Conservation (phyloP, 1,140 invertebrate genomes). For the Papilio xuthus region DNA sequence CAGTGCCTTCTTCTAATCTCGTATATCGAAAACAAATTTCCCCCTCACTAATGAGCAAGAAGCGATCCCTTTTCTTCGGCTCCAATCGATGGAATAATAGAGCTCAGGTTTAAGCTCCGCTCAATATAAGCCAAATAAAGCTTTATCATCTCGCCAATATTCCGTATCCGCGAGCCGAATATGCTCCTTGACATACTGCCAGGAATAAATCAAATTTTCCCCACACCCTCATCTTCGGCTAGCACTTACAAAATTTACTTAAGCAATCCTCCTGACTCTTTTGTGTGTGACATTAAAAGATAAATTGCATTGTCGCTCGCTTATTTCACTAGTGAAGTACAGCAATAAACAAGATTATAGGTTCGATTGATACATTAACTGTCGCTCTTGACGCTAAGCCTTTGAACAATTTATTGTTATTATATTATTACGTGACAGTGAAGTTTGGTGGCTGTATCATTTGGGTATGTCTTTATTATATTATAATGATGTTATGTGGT, state of each 20-base stretch:
- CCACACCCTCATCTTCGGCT: neutral
- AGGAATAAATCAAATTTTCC: slow-evolving; percentile 75
- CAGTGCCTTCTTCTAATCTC: slow-evolving; percentile 25
- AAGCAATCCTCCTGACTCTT: slow-evolving; percentile 8
- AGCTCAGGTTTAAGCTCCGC: slow-evolving; percentile 57
- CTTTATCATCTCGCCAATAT: slow-evolving; percentile 73
- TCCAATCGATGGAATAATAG: slow-evolving; percentile 57
- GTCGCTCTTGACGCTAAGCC: neutral
- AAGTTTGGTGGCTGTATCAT: neutral
- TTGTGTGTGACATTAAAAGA: slow-evolving; percentile 17
- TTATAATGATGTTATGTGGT: neutral
- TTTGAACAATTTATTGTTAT: slow-evolving; percentile 22
- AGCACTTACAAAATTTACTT: slow-evolving; percentile 38
- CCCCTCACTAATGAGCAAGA: slow-evolving; percentile 28
- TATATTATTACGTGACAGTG: slow-evolving; percentile 21
- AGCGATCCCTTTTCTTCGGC: slow-evolving; percentile 41
- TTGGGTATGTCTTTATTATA: neutral
- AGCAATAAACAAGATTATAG: slow-evolving; percentile 22
- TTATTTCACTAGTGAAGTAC: slow-evolving; percentile 5
- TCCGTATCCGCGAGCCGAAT: slow-evolving; percentile 68
- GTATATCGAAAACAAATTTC: slow-evolving; percentile 32
- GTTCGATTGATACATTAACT: slow-evolving; percentile 8
- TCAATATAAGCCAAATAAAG: slow-evolving; percentile 76
- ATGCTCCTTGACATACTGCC: slow-evolving; percentile 74
- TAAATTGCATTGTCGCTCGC: slow-evolving; percentile 17